phyloP scores from a whole-genome alignment of 2,888 invertebrate species.

The Drosophila recens region DNA sequence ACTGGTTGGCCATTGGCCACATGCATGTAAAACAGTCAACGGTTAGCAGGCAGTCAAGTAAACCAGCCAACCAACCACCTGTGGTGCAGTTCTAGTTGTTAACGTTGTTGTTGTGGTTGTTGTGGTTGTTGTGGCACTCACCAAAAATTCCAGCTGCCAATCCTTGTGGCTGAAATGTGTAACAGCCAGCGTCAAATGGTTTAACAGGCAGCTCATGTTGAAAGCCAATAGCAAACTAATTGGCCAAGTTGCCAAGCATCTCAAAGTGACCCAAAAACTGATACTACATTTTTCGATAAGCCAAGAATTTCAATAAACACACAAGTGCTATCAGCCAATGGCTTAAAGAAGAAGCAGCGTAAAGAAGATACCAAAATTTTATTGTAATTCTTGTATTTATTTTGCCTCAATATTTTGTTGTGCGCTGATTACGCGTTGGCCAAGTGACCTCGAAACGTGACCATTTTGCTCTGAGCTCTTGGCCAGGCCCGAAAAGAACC shows the following conservation, averaged over 20 bases:
- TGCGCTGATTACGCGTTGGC: conserved; percentile 58
- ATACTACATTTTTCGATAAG: conserved; percentile 55
- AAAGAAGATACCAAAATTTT: background rate
- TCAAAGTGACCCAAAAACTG: conserved; percentile 52
- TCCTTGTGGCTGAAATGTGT: conserved; percentile 62
- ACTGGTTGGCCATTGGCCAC: conserved; percentile 64
- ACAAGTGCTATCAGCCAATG: conserved; percentile 15
- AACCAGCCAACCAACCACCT: conserved; percentile 70
- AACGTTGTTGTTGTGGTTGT: conserved; percentile 13
- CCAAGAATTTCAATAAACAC: conserved; percentile 68
- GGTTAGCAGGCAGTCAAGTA: conserved; percentile 49
- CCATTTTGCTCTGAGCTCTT: conserved; percentile 33
- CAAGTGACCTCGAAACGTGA: conserved; percentile 81
- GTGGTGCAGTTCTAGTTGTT: conserved; percentile 57
- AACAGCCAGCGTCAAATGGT: conserved; percentile 63
- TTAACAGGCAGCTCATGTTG: conserved; percentile 73
- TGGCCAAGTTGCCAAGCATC: conserved; percentile 54
- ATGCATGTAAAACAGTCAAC: conserved; percentile 32
- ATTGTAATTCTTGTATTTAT: conserved; percentile 43
- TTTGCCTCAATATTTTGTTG: conserved; percentile 1
- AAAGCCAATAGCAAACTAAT: conserved; percentile 74
- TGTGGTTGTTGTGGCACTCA: conserved; percentile 47
- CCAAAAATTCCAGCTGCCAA: conserved; percentile 71
- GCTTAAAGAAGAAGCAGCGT: conserved; percentile 1
- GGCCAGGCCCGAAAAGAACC: conserved; percentile 26